Percentiles rank a stretch among this genome's conserved stretches.
phyloP scores from a whole-genome alignment of 2,797 vertebrate species.

The Salarias fasciatus region DNA sequence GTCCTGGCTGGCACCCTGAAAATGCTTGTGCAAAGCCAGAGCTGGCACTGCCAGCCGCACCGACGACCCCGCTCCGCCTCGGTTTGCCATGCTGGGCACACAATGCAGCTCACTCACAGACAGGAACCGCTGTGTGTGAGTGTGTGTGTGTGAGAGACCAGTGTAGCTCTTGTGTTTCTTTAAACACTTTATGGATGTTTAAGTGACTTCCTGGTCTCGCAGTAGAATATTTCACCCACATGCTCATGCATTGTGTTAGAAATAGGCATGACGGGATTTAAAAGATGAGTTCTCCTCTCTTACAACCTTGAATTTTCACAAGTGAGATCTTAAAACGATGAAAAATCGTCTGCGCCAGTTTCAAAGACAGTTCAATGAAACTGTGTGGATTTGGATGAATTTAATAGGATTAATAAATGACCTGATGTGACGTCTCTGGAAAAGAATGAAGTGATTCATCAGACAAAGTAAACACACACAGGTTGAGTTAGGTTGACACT shows the following conservation, averaged over 20 bases:
- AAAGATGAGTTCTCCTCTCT: too few relatives aligned
- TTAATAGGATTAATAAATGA: slow-evolving; percentile 34
- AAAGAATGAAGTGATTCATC: slow-evolving; percentile 41
- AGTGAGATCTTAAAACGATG: too few relatives aligned
- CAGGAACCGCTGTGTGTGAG: slow-evolving; percentile 19
- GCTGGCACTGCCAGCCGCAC: slow-evolving; percentile 67
- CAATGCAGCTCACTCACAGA: slow-evolving; percentile 67
- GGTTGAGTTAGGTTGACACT: neutral
- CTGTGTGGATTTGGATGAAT: slow-evolving; percentile 10
- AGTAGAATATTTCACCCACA: too few relatives aligned
- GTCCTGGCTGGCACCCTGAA: slow-evolving; percentile 38
- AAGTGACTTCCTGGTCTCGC: too few relatives aligned
- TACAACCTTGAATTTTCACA: too few relatives aligned
- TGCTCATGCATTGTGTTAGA: too few relatives aligned
- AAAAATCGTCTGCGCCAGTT: too few relatives aligned
- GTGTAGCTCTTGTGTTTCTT: too few relatives aligned
- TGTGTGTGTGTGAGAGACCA: slow-evolving; percentile 5
- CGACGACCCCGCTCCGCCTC: slow-evolving; percentile 45
- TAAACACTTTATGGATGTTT: too few relatives aligned
- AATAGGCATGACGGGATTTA: too few relatives aligned
- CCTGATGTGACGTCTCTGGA: slow-evolving; percentile 19
- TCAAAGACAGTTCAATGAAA: too few relatives aligned
- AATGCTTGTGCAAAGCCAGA: slow-evolving; percentile 47
- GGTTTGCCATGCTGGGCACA: slow-evolving; percentile 63
- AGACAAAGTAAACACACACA: slow-evolving; percentile 12